Percentiles rank a stretch among this genome's conserved stretches.
Conservation (phyloP, 1,140 invertebrate species). For the Rhyacophila brunnea region DNA sequence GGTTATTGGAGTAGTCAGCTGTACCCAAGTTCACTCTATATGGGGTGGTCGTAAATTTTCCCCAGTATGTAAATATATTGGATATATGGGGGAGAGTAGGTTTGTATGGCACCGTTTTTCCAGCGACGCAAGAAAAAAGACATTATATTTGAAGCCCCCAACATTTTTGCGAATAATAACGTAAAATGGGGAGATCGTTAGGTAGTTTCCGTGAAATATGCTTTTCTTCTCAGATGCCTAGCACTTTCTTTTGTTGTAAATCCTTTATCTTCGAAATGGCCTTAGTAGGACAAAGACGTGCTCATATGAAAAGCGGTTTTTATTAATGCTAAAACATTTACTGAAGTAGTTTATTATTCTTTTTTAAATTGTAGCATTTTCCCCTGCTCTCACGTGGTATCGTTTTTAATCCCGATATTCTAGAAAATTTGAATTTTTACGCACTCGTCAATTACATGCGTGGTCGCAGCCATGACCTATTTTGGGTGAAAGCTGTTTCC, state of each 20-base stretch:
- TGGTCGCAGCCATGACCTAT: too few relatives aligned
- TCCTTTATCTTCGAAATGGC: conserved; percentile 11
- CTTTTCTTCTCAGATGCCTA: conserved; percentile 21
- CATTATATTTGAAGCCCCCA: conserved; percentile 9
- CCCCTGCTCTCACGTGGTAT: too few relatives aligned
- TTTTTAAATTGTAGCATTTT: too few relatives aligned
- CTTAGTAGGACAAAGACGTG: background rate
- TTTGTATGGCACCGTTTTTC: conserved; percentile 22
- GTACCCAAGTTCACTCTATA: background rate
- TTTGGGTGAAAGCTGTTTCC: too few relatives aligned
- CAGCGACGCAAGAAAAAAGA: conserved; percentile 10
- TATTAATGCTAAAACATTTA: too few relatives aligned
- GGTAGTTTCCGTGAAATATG: conserved; percentile 29
- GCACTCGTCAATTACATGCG: too few relatives aligned
- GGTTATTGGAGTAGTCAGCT: background rate
- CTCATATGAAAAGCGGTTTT: too few relatives aligned
- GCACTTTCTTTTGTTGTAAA: conserved; percentile 13
- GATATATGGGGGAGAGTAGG: conserved; percentile 13
- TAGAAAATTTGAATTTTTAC: too few relatives aligned
- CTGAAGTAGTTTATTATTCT: too few relatives aligned
- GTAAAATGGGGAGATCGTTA: conserved; percentile 30
- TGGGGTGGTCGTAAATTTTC: conserved; percentile 18
- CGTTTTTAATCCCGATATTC: too few relatives aligned
- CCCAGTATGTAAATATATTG: conserved; percentile 26
- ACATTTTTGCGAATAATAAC: conserved; percentile 33